A percentile compares a stretch with the other conserved stretches of the same genome.
Conservation (phyloP, 2,888 invertebrate species). For the Melinaea menophilus region DNA sequence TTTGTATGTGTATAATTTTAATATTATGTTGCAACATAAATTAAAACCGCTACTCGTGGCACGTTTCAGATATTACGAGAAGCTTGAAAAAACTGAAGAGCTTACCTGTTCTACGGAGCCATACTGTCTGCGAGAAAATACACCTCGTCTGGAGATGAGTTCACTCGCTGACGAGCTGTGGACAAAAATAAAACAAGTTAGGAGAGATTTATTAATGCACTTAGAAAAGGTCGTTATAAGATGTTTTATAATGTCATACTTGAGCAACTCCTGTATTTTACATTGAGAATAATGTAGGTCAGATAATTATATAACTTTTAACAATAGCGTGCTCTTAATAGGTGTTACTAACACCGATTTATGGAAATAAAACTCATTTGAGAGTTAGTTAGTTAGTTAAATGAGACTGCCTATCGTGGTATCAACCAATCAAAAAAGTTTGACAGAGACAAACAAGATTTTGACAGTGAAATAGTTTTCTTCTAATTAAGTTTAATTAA, state of each 20-base stretch:
- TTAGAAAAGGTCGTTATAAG: not conserved
- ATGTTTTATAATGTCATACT: not conserved
- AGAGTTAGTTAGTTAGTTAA: too few relatives aligned
- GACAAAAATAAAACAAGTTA: constrained; percentile 44
- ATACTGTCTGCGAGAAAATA: constrained; percentile 91
- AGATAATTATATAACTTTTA: too few relatives aligned
- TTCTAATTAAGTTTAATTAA: not conserved
- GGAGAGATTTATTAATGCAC: not conserved
- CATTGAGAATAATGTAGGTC: too few relatives aligned
- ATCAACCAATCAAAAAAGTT: too few relatives aligned
- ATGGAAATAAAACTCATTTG: too few relatives aligned
- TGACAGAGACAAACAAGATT: too few relatives aligned
- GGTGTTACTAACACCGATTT: too few relatives aligned
- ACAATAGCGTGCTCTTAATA: too few relatives aligned
- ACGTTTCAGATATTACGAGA: constrained; percentile 17
- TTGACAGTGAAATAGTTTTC: too few relatives aligned
- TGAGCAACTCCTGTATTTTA: too few relatives aligned
- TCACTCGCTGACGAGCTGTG: constrained; percentile 89
- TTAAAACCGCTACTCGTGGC: constrained; percentile 9
- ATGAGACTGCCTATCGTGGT: too few relatives aligned
- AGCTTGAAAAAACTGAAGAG: constrained; percentile 13
- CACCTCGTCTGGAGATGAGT: constrained; percentile 88
- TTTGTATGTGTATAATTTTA: not conserved
- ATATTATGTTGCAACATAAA: not conserved
- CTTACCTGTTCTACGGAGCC: constrained; percentile 93